A percentile compares a stretch with the other conserved stretches of the same genome.
Conservation (phyloP, 2,888 invertebrate genomes). For the Mimas tiliae region DNA sequence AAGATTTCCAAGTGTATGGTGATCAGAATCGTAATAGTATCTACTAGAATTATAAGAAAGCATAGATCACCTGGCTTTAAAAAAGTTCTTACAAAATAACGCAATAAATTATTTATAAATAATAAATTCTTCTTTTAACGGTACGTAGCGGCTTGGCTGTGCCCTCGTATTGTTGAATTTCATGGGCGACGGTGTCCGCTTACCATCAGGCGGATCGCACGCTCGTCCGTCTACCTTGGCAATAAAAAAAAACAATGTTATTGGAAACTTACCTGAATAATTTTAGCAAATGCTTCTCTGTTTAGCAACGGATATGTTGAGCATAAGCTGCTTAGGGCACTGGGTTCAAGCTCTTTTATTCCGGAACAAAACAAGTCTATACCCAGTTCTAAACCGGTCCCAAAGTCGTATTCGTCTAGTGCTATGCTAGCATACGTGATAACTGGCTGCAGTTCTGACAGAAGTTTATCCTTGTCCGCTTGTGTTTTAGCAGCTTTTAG, state of each 20-base stretch:
- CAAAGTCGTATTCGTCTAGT: slow-evolving; percentile 97
- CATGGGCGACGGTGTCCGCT: no score
- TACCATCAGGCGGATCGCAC: no score
- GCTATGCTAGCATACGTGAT: slow-evolving; percentile 94
- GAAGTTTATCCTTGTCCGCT: slow-evolving; percentile 83
- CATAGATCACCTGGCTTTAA: no score
- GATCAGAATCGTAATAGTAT: no score
- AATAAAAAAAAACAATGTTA: not conserved
- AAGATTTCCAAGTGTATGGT: no score
- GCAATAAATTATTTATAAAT: no score
- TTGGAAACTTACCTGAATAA: slow-evolving; percentile 81
- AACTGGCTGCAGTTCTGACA: slow-evolving; percentile 91
- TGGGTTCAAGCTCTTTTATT: slow-evolving; percentile 87
- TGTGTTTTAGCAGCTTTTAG: slow-evolving; percentile 86
- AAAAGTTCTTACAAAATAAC: no score
- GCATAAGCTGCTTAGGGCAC: slow-evolving; percentile 86
- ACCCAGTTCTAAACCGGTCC: slow-evolving; percentile 95
- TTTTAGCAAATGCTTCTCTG: slow-evolving; percentile 89
- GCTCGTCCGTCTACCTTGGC: no score
- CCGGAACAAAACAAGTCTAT: slow-evolving; percentile 93
- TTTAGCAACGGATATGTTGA: slow-evolving; percentile 91
- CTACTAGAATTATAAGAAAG: no score
- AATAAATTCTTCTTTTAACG: no score
- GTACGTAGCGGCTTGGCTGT: no score
- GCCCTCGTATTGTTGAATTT: no score